Percentiles rank a stretch among this genome's conserved stretches.
Evolutionary conservation across 2,888 invertebrate genomes (phyloP).

Genomic region (Macaria liturata): DNA sequence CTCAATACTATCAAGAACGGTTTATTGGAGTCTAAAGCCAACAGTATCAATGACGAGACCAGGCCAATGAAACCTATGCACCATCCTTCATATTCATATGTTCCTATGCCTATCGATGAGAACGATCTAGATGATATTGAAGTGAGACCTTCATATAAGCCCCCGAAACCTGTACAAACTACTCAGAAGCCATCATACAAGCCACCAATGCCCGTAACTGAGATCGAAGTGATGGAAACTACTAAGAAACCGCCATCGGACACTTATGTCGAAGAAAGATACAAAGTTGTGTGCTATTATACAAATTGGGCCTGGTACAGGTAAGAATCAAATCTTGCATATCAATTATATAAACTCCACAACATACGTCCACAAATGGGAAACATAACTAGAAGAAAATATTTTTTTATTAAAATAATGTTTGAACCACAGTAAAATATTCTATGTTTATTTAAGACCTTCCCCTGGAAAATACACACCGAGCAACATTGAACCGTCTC

Average conservation of each 20-base stretch:
- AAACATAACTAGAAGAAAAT: too few species aligned
- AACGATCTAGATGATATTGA: slow-evolving; percentile 68
- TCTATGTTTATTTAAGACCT: slow-evolving; percentile 77
- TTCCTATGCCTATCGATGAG: slow-evolving; percentile 57
- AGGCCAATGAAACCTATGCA: slow-evolving; percentile 34
- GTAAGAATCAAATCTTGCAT: slow-evolving; percentile 49
- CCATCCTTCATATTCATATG: slow-evolving; percentile 46
- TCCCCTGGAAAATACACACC: slow-evolving; percentile 92
- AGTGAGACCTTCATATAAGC: slow-evolving; percentile 53
- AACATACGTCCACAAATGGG: too few species aligned
- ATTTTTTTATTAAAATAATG: too few species aligned
- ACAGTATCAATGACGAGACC: slow-evolving; percentile 24
- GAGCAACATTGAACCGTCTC: slow-evolving; percentile 90
- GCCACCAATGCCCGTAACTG: slow-evolving; percentile 34
- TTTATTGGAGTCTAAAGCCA: slow-evolving; percentile 77
- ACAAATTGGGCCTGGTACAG: slow-evolving; percentile 97
- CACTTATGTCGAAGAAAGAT: slow-evolving; percentile 64
- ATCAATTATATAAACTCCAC: too few species aligned
- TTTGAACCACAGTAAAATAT: too few species aligned
- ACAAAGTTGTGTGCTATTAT: slow-evolving; percentile 94
- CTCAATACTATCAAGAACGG: slow-evolving; percentile 90
- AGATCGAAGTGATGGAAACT: slow-evolving; percentile 44
- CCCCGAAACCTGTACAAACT: slow-evolving; percentile 30
- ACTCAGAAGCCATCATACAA: slow-evolving; percentile 27
- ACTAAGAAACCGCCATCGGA: slow-evolving; percentile 50